These are phyloP conservation scores for Periparus ater DNA, from an alignment of 2,797 vertebrate species.

Conservation along the genomic window DNA sequence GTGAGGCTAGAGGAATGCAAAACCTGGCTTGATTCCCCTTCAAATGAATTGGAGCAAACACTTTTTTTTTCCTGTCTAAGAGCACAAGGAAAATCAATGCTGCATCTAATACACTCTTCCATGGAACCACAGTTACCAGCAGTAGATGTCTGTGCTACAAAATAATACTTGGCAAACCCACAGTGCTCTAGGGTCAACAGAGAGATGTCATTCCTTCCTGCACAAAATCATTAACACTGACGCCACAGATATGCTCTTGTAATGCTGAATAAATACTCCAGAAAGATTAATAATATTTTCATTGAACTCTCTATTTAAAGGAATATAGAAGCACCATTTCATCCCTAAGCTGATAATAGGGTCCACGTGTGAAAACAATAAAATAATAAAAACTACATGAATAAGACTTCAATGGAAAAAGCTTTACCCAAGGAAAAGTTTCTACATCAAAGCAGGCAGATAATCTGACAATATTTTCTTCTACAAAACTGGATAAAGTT, in stretches of 20 bases:
- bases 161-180: conserved; percentile 52
- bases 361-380: conserved; percentile 67
- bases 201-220: conserved; percentile 57
- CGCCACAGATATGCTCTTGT: conserved; percentile 33
- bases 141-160: conserved; percentile 26
- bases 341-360: conserved; percentile 59
- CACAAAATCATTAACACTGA: conserved; percentile 63
- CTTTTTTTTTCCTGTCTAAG: neutral
- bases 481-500: conserved; percentile 45
- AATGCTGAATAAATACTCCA: conserved; percentile 63
- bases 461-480: conserved; percentile 59
- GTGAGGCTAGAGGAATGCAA: neutral
- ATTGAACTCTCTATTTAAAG: conserved; percentile 43
- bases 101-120: conserved; percentile 1
- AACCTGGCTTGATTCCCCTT: neutral
- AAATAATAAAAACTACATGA: conserved; percentile 56
- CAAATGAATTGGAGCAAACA: neutral
- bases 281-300: conserved; percentile 69
- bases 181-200: conserved; percentile 21
- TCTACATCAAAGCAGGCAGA: conserved; percentile 62
- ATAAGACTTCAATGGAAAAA: conserved; percentile 45
- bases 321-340: conserved; percentile 44
- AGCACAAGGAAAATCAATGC: conserved; percentile 39
- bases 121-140: conserved; percentile 16
- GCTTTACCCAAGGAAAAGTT: conserved; percentile 40